Evolutionary conservation across 2,888 invertebrate species (phyloP).

Genomic region (Gastracanthus pulcherrimus): DNA sequence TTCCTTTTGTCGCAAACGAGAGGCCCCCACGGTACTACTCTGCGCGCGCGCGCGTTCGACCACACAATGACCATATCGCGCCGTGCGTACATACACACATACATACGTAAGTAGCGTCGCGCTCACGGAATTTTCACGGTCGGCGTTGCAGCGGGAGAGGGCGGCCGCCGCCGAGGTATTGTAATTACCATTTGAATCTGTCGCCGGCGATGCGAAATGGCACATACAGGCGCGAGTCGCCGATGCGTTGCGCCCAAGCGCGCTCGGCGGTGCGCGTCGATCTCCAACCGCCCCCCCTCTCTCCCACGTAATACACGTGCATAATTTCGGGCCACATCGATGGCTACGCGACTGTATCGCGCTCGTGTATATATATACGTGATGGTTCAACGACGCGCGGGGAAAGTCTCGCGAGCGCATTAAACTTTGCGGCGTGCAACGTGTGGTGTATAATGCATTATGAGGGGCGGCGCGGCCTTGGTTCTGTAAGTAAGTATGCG

Average conservation of each 20-base stretch:
- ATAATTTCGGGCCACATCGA: slow-evolving; percentile 38
- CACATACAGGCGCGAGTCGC: neutral
- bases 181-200: slow-evolving; percentile 57
- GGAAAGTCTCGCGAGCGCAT: neutral
- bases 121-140: slow-evolving; percentile 54
- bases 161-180: neutral
- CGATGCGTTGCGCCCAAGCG: slow-evolving; percentile 40
- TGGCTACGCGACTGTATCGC: neutral
- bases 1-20: neutral
- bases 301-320: no score
- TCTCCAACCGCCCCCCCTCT: slow-evolving; percentile 16
- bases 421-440: neutral
- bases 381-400: no score
- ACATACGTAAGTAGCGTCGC: slow-evolving; percentile 2
- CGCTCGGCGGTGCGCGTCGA: slow-evolving; percentile 27
- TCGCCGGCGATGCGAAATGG: slow-evolving; percentile 32
- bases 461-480: neutral
- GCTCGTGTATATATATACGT: no score
- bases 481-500: no score
- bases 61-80: neutral
- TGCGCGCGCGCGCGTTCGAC: neutral
- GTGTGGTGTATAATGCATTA: no score
- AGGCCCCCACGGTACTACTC: neutral
- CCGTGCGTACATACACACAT: neutral
- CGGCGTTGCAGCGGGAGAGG: slow-evolving; percentile 24